Conservation (phyloP, 1,140 invertebrate genomes). For the Caenorhabditis tropicalis region DNA sequence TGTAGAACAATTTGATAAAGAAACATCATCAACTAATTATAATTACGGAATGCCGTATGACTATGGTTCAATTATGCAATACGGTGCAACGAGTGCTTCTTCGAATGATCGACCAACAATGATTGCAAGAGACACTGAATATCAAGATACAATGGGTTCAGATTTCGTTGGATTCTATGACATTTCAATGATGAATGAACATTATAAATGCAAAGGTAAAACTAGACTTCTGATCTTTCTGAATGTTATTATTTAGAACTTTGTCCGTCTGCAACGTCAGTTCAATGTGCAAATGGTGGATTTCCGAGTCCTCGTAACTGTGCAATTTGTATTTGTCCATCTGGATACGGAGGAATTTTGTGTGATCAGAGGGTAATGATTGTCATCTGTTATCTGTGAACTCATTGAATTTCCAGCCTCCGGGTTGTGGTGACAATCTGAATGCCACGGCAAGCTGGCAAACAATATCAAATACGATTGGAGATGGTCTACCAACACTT, state of each 20-base stretch:
- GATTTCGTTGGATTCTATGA: slow-evolving; percentile 55
- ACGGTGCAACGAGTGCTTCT: slow-evolving; percentile 51
- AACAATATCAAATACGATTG: slow-evolving; percentile 10
- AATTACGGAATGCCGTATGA: slow-evolving; percentile 57
- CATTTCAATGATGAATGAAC: slow-evolving; percentile 55
- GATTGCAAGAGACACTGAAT: slow-evolving; percentile 50
- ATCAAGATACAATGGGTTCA: slow-evolving; percentile 57
- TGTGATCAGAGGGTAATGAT: slow-evolving; percentile 51
- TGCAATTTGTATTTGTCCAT: slow-evolving; percentile 58
- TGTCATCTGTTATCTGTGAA: neutral
- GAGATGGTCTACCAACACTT: slow-evolving; percentile 14
- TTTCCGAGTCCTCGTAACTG: slow-evolving; percentile 61
- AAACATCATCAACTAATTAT: slow-evolving; percentile 48
- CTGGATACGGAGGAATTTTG: slow-evolving; percentile 56
- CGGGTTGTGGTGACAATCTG: slow-evolving; percentile 28
- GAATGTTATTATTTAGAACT: slow-evolving; percentile 12
- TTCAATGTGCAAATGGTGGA: slow-evolving; percentile 52
- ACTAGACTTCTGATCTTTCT: neutral
- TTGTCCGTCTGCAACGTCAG: neutral
- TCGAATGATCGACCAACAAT: slow-evolving; percentile 50
- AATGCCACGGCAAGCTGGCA: neutral
- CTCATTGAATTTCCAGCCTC: neutral
- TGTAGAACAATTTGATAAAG: slow-evolving; percentile 55
- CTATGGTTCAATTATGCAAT: slow-evolving; percentile 59
- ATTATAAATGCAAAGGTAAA: slow-evolving; percentile 54